Evolutionary conservation across 2,888 invertebrate species (phyloP).

Genomic region (Panzeria rudis): DNA sequence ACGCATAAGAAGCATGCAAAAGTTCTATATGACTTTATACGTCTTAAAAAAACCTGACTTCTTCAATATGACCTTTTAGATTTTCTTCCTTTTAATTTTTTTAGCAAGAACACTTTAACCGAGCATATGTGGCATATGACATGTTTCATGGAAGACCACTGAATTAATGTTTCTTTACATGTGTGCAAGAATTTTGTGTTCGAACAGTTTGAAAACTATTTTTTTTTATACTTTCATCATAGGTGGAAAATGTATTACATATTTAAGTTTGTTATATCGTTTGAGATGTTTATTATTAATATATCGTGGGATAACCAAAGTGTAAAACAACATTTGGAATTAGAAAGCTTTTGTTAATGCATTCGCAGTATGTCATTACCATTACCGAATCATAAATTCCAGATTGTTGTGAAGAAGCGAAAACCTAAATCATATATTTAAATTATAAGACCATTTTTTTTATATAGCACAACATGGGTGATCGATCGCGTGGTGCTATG

Average conservation of each 20-base stretch:
- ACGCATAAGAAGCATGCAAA: constrained; percentile 20
- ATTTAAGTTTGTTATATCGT: not conserved
- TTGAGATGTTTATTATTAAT: too few relatives aligned
- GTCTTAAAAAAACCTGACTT: not conserved
- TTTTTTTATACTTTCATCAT: not conserved
- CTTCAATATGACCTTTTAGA: not conserved
- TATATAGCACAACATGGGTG: too few relatives aligned
- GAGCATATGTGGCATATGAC: constrained; percentile 26
- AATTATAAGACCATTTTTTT: too few relatives aligned
- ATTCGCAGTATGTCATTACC: too few relatives aligned
- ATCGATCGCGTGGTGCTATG: too few relatives aligned
- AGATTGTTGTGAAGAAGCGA: too few relatives aligned
- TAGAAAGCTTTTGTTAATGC: too few relatives aligned
- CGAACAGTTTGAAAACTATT: not conserved
- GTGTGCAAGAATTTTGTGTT: constrained; percentile 39
- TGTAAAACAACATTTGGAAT: too few relatives aligned
- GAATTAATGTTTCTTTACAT: constrained; percentile 37
- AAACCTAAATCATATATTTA: too few relatives aligned
- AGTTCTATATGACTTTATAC: not conserved
- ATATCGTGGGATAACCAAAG: too few relatives aligned
- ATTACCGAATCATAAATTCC: too few relatives aligned
- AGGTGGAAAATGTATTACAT: not conserved
- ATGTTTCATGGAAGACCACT: constrained; percentile 49
- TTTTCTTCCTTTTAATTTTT: not conserved
- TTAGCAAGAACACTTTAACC: not conserved